Evolutionary conservation across 2,113 vertebrate species (phyloP), one percentile per base, ranked within the genome.

Genomic region (Paralichthys olivaceus): DNA sequence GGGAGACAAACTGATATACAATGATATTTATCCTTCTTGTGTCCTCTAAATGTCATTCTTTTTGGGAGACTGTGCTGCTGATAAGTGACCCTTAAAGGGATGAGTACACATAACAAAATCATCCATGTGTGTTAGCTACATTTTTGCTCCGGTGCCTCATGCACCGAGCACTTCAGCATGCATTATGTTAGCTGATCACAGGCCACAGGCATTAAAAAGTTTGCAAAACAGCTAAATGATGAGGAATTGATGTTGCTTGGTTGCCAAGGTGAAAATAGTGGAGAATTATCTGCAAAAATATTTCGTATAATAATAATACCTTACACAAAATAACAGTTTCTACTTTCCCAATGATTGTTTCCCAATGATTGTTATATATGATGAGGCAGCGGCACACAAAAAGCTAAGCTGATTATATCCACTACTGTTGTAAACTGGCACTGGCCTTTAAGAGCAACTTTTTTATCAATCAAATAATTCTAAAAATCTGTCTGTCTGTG

Each of bases 181-280:
- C 13, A 43, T 71, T 59, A 29, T 23, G 45, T 58, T 65, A 78
- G 23, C 45, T 61, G 32, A 75, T 76, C 23, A 40, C 53, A n/a
- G 20, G 11, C 22, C 40, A 57, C 47, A 23, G 9, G 40, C 43
- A 54, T 61, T 26, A 0, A 13, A 53, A 61, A 59, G 68, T 60
- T 43, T 58, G 40, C 6, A 56, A 22, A 69, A 25, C 9, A 32
- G 7, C 20, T 20, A 23, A 59, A 37, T 59, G n/a, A 32, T 72
- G 40, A 20, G 7, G 26, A 40, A 0, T 34, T 2, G 0, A 26
- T 55, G 53, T 25, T 14, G 49, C 5, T 49, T 19, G 2, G 19
- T 19, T 7, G 4, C 45, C 37, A 40, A 11, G 49, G 49, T n/a
- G 6, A 20, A n/a, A 51, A 1, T n/a, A 6, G 49, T n/a, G 20